Conservation (phyloP, 2,888 invertebrate genomes). For the Prenolepis imparis region DNA sequence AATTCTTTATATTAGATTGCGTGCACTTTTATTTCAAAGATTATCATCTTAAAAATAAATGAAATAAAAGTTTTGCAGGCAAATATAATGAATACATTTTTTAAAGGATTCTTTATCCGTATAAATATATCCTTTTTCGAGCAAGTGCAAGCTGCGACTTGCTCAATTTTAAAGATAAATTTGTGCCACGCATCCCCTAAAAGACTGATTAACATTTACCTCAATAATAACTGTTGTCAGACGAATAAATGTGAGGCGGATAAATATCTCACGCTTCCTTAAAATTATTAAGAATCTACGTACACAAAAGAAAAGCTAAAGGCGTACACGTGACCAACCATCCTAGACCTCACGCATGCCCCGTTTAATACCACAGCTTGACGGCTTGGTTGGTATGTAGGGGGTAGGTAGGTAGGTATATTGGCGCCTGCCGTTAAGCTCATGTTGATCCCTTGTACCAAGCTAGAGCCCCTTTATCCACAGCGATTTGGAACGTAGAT, state of each 20-base stretch:
- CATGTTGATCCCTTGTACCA: constrained; percentile 80
- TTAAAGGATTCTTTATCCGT: not conserved
- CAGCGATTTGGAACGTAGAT: constrained; percentile 59
- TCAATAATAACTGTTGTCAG: constrained; percentile 13
- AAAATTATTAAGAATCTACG: constrained; percentile 69
- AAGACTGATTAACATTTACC: constrained; percentile 16
- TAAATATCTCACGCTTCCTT: constrained; percentile 63
- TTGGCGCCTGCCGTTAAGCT: constrained; percentile 83
- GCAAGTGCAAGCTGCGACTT: not conserved
- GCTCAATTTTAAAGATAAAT: not conserved
- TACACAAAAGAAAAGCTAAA: constrained; percentile 58
- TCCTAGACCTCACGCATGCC: constrained; percentile 78
- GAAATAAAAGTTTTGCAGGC: not conserved
- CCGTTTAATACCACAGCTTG: constrained; percentile 81
- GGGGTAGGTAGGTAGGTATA: constrained; percentile 78
- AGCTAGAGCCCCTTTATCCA: constrained; percentile 74
- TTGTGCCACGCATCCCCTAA: not conserved
- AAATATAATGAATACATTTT: not conserved
- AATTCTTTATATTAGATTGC: not conserved
- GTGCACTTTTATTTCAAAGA: not conserved
- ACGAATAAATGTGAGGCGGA: constrained; percentile 6
- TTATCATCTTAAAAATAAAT: not conserved
- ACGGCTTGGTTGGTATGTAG: constrained; percentile 76
- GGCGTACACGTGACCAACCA: constrained; percentile 74
- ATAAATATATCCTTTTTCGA: not conserved